Conservation (phyloP, 2,113 vertebrate genomes). For the Mola mola region DNA sequence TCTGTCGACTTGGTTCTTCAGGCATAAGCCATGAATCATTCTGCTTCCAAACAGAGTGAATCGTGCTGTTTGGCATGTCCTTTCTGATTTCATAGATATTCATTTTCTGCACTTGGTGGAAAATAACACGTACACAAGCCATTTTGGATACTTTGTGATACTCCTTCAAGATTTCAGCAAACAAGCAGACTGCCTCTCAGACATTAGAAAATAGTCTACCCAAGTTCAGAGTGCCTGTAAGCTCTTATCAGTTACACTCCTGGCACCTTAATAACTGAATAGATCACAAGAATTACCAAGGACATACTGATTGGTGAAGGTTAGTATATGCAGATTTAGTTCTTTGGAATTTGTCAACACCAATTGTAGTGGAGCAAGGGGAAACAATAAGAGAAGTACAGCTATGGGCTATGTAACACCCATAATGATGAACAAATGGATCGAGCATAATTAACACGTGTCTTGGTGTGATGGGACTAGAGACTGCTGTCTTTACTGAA, state of each 20-base stretch:
- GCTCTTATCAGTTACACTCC: too few relatives aligned
- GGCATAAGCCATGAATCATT: conserved; percentile 53
- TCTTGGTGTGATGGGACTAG: conserved; percentile 17
- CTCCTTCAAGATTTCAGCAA: too few relatives aligned
- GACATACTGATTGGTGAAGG: conserved; percentile 67
- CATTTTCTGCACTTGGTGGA: conserved; percentile 43
- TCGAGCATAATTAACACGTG: conserved; percentile 38
- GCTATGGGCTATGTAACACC: conserved; percentile 28
- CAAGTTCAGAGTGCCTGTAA: too few relatives aligned
- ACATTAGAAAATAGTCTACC: too few relatives aligned
- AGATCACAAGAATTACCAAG: conserved; percentile 56
- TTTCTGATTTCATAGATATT: conserved; percentile 57
- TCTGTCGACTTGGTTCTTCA: conserved; percentile 43
- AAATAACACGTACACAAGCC: too few relatives aligned
- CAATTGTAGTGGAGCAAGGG: conserved; percentile 25
- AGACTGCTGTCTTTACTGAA: conserved; percentile 1
- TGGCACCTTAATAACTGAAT: too few relatives aligned
- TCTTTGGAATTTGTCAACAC: conserved; percentile 65
- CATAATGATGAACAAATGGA: conserved; percentile 48
- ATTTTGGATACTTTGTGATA: too few relatives aligned
- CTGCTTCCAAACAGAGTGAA: conserved; percentile 42
- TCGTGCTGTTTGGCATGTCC: conserved; percentile 53
- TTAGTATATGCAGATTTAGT: conserved; percentile 59
- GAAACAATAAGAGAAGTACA: neutral
- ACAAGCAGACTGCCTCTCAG: conserved; percentile 11